Evolutionary conservation across 2,797 vertebrate species (phyloP).

Genomic region (Parotocinclus haroldoi): DNA sequence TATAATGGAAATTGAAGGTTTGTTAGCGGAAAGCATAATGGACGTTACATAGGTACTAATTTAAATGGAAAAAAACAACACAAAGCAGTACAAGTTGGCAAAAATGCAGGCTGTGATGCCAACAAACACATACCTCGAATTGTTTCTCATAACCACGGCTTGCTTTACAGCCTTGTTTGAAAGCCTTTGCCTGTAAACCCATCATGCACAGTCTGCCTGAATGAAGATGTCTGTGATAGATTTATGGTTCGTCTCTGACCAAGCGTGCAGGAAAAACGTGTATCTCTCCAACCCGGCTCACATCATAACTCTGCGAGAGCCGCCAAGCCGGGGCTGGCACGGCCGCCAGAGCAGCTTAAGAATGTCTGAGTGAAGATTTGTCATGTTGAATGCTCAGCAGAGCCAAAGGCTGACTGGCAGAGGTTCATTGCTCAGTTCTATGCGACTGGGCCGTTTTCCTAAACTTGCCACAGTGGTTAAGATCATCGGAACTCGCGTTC

Average conservation of each 20-base stretch:
- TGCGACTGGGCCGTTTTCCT: slow-evolving; percentile 6
- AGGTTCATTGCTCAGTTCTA: slow-evolving; percentile 14
- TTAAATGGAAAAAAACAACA: not conserved
- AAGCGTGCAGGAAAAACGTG: slow-evolving; percentile 29
- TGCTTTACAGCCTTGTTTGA: slow-evolving; percentile 39
- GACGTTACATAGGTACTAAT: not conserved
- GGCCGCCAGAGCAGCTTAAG: slow-evolving; percentile 28
- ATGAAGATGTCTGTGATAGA: slow-evolving; percentile 36
- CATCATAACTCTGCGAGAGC: slow-evolving; percentile 28
- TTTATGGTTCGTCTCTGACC: slow-evolving; percentile 28
- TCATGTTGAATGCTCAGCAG: slow-evolving; percentile 34
- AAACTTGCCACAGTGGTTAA: slow-evolving; percentile 12
- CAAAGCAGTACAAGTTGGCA: not conserved
- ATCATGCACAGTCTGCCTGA: slow-evolving; percentile 21
- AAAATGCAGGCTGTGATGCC: not conserved
- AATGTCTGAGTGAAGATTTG: slow-evolving; percentile 39
- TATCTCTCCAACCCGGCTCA: slow-evolving; percentile 27
- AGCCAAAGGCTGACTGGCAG: slow-evolving; percentile 31
- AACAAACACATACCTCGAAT: slow-evolving; percentile 17
- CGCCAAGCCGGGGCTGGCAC: slow-evolving; percentile 40
- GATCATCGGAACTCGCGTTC: not conserved
- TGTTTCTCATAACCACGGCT: slow-evolving; percentile 20
- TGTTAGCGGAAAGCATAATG: not conserved
- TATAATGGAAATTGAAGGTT: not conserved
- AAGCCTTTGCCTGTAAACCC: slow-evolving; percentile 29